Evolutionary conservation across 1,140 invertebrate genomes (phyloP), one percentile per base, ranked within the genome.

Genomic region (Hestina assimilis): DNA sequence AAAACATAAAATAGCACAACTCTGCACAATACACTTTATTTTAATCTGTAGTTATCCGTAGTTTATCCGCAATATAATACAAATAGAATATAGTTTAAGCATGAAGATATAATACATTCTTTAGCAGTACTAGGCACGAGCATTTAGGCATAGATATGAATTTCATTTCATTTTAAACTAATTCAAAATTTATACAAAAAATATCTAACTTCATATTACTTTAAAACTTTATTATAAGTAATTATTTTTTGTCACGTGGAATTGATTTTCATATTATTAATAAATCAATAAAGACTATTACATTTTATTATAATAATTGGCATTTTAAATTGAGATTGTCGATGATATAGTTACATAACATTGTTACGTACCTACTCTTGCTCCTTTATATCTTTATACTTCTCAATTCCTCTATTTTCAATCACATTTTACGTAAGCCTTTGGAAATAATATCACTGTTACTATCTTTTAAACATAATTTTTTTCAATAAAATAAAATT

Each of bases 91-190:
- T 59, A 59, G 46, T 58, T 41, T 35, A 38, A 59, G 57, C 57
- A 59, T 59, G 57, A 40, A 59, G 33, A 47, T 14, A 47, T 51
- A 28, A 28, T 43, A 43, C 41, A 57, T 31, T 42, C 17, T 42
- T 33, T 58, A 58, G 55, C 55, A 31, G 38, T 58, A 43, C 46
- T 9, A 58, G 55, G 55, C 55, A 58, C 55, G 55, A 58, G 47
- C 54, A 57, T 57, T 55, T 57, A 58, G 40, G 40, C 35, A 48
- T 58, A 58, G 55, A 38, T 58, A 24, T 58, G 19, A 24, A 24
- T 38, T 38, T 50, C 11, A 38, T 35, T 8, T 12, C 45, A 47
- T 47, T 47, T 35, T 48, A 35, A 29, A 24, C 11, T 42, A 29
- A 29, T 7, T 14, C 15, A 11, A 41, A 41, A 43, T 14, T 43